These are phyloP conservation scores for Onychorhynchus coronatus DNA, from an alignment of 2,113 vertebrate species.

Conservation along the genomic window DNA sequence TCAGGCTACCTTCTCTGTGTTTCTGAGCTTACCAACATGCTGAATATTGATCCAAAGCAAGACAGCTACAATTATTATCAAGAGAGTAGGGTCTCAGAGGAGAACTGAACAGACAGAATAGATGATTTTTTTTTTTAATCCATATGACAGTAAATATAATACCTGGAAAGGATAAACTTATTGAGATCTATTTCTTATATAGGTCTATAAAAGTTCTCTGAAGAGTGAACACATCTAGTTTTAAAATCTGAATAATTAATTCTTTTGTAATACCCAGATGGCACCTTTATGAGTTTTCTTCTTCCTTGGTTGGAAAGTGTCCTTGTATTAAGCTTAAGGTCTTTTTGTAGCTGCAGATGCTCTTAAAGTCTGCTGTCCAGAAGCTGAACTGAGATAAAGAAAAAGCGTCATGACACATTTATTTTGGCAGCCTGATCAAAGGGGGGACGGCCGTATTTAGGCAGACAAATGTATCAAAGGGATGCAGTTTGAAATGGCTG, in stretches of 20 bases:
- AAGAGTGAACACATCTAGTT: not conserved
- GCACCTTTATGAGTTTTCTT: not conserved
- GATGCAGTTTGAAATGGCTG: constrained; percentile 10
- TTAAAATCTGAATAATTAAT: not conserved
- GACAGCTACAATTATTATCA: not conserved
- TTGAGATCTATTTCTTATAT: not conserved
- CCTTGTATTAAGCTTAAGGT: not conserved
- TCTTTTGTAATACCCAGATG: not conserved
- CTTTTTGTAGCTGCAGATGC: constrained; percentile 20
- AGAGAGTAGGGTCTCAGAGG: not conserved
- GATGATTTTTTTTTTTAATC: not conserved
- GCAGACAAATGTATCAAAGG: constrained; percentile 31
- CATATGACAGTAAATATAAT: not conserved
- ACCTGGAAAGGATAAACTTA: not conserved
- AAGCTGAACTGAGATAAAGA: constrained; percentile 11
- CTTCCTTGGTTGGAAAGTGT: not conserved
- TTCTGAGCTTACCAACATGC: not conserved
- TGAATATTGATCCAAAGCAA: not conserved
- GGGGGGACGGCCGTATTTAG: not conserved
- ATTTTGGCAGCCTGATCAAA: constrained; percentile 43
- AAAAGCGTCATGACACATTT: not conserved
- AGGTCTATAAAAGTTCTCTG: not conserved
- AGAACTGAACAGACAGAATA: not conserved
- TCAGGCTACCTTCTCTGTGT: not conserved
- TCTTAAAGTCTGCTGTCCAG: constrained; percentile 35